A percentile compares a stretch with the other conserved stretches of the same genome.
Conservation (phyloP, 2,888 invertebrate species). For the Trachelus iudaicus region DNA sequence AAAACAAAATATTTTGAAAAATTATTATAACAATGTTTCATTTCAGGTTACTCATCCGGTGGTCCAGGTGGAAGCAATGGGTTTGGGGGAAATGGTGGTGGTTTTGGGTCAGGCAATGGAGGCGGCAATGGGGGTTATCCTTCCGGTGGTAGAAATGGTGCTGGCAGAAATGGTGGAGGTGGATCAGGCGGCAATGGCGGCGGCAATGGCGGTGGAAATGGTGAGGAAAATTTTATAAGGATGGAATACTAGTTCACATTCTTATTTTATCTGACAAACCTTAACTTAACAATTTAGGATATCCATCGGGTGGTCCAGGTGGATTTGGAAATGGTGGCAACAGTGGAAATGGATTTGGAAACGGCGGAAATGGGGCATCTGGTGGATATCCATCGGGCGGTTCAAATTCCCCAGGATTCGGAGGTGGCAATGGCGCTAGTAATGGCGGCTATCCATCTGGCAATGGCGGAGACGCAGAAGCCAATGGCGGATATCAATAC, state of each 20-base stretch:
- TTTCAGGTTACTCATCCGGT: neutral
- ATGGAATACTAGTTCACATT: slow-evolving; percentile 4
- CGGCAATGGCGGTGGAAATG: slow-evolving; percentile 34
- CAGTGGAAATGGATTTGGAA: slow-evolving; percentile 37
- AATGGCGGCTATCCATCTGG: slow-evolving; percentile 54
- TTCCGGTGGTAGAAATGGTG: slow-evolving; percentile 30
- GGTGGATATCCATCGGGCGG: slow-evolving; percentile 51
- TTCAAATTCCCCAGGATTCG: slow-evolving; percentile 26
- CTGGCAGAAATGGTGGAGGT: slow-evolving; percentile 23
- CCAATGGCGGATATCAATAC: slow-evolving; percentile 63
- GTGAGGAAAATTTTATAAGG: slow-evolving; percentile 21
- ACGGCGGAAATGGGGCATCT: slow-evolving; percentile 27
- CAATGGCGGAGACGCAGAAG: slow-evolving; percentile 58
- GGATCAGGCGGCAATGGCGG: slow-evolving; percentile 43
- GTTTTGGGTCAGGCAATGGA: slow-evolving; percentile 28
- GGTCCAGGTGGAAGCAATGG: slow-evolving; percentile 10
- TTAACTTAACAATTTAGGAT: slow-evolving; percentile 24
- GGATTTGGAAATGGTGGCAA: slow-evolving; percentile 20
- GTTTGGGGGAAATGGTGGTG: slow-evolving; percentile 15
- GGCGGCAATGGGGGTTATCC: slow-evolving; percentile 36
- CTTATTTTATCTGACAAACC: slow-evolving; percentile 18
- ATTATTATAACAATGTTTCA: neutral
- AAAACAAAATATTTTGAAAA: neutral
- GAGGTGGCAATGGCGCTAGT: slow-evolving; percentile 21
- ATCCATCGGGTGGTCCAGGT: slow-evolving; percentile 42